Evolutionary conservation across 2,797 vertebrate genomes (phyloP), one percentile per base, ranked within the genome.

Genomic region (Trachurus trachurus): DNA sequence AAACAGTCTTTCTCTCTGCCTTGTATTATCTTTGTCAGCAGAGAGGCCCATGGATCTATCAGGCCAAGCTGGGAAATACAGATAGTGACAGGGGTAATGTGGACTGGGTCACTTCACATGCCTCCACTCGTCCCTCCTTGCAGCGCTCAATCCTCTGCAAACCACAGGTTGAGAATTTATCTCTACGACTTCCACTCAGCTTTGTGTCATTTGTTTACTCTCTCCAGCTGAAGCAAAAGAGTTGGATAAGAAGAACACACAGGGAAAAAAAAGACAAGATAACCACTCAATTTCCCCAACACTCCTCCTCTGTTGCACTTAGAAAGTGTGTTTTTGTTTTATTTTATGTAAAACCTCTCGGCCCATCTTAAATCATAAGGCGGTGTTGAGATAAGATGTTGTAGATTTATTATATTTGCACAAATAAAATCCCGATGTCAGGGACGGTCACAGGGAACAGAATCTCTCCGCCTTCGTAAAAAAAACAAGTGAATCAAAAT

Each of bases 11-110:
- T 92, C 87, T 88, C 54, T 72, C 65, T 76, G 80, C 80, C 80
- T 88, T 88, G 88, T 93, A 91, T 94, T 93, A 93, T 93, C 86
- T 88, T 84, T 91, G 90, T 94, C 93, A 92, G 90, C 84, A 82
- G 78, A 80, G 87, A 34, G 77, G 73, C 74, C 88, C 82, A 78
- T 89, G 91, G 92, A 94, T 93, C 93, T 91, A 89, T 94, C 92
- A 82, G 89, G 87, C 83, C 86, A 87, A 85, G 87, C 91, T 90
- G 87, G 87, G 80, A 90, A 93, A 87, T 86, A 87, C 91, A 92
- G 89, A 92, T 89, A 91, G 92, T 93, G 90, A 90, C 87, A 88
- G 87, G 81, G 82, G 84, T 93, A 88, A 89, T 88, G 90, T 91
- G 88, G 88, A 86, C 88, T 40, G 81, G 90, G 90, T 93, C 92